phyloP scores from a whole-genome alignment of 2,888 invertebrate genomes.

The Papilio protenor region DNA sequence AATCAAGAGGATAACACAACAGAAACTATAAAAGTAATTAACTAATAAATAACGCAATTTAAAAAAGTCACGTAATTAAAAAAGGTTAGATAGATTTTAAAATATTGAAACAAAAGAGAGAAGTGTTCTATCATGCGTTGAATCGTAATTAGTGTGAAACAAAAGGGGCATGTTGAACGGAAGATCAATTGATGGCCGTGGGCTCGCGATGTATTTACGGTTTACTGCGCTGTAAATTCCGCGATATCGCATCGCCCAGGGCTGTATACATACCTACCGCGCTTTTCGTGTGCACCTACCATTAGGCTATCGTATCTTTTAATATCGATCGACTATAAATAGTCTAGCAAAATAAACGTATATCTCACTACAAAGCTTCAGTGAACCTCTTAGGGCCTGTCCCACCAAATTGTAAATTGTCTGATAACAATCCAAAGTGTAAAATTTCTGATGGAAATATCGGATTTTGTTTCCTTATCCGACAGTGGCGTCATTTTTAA shows the following conservation, averaged over 20 bases:
- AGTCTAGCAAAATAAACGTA: constrained; percentile 8
- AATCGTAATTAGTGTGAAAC: constrained; percentile 57
- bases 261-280: constrained; percentile 42
- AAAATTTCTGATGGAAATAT: too few relatives aligned
- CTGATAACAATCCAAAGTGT: too few relatives aligned
- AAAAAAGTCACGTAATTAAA: too few relatives aligned
- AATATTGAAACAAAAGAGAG: constrained; percentile 14
- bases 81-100: background rate
- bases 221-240: constrained; percentile 75
- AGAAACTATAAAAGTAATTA: background rate
- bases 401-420: too few relatives aligned
- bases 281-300: constrained; percentile 32
- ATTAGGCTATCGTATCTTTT: constrained; percentile 31
- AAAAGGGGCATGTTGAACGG: constrained; percentile 54
- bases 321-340: constrained; percentile 26
- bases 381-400: background rate
- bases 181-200: constrained; percentile 67
- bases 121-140: constrained; percentile 51
- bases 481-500: too few relatives aligned
- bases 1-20: background rate
- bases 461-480: too few relatives aligned
- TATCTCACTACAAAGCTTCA: background rate
- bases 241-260: constrained; percentile 67
- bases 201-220: constrained; percentile 66
- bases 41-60: too few relatives aligned